Conservation (phyloP, 2,797 vertebrate species). For the Trichosurus vulpecula region DNA sequence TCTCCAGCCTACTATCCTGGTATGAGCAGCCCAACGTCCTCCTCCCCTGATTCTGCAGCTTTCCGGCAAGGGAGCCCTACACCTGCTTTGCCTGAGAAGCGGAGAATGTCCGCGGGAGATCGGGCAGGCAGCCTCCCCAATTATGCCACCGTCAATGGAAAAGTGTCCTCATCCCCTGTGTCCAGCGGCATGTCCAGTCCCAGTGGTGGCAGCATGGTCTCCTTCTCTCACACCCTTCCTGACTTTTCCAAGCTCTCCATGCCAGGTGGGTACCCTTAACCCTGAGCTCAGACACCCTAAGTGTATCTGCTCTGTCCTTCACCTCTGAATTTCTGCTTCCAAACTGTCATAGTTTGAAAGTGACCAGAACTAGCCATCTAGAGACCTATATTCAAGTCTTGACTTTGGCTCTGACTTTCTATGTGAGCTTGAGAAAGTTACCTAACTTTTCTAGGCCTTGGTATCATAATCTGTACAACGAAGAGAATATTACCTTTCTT, state of each 20-base stretch:
- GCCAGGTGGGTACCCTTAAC: slow-evolving; percentile 87
- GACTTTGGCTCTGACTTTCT: not conserved
- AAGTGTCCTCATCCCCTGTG: slow-evolving; percentile 89
- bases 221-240: slow-evolving; percentile 95
- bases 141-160: slow-evolving; percentile 94
- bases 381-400: not conserved
- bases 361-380: not conserved
- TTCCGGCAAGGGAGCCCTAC: slow-evolving; percentile 92
- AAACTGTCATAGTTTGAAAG: not conserved
- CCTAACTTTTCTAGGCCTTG: not conserved
- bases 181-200: slow-evolving; percentile 89
- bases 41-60: slow-evolving; percentile 84
- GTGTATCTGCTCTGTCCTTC: not conserved
- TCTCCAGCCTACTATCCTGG: slow-evolving; percentile 88
- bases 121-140: slow-evolving; percentile 90
- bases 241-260: slow-evolving; percentile 98
- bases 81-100: slow-evolving; percentile 91
- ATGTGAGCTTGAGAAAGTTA: no score
- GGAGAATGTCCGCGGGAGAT: slow-evolving; percentile 94
- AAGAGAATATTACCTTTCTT: not conserved
- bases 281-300: not conserved
- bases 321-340: not conserved
- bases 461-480: not conserved
- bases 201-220: slow-evolving; percentile 84
- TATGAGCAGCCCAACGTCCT: slow-evolving; percentile 85